These are phyloP conservation scores for Xylophagus ater DNA, from an alignment of 2,888 invertebrate species.

Conservation along the genomic window DNA sequence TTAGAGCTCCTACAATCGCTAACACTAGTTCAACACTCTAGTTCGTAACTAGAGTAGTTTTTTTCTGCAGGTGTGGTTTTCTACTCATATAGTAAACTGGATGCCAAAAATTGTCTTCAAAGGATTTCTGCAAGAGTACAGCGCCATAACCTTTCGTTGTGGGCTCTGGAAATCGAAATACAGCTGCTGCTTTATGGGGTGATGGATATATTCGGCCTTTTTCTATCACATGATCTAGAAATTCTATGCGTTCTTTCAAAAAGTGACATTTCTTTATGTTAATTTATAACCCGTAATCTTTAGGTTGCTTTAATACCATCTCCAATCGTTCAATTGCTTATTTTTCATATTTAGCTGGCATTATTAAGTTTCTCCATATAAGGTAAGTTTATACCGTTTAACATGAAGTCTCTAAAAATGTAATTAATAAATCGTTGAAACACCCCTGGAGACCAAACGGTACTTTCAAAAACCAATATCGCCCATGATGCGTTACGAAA, in stretches of 20 bases:
- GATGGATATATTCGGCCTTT: constrained; percentile 11
- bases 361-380: too few species aligned
- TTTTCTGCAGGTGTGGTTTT: constrained; percentile 25
- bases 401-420: neutral
- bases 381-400: neutral
- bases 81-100: constrained; percentile 26
- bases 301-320: neutral
- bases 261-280: constrained; percentile 12
- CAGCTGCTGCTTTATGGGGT: constrained; percentile 11
- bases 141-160: constrained; percentile 23
- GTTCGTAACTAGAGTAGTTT: constrained; percentile 27
- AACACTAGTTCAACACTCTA: constrained; percentile 29
- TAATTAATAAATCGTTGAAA: constrained; percentile 23
- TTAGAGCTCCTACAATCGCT: constrained; percentile 18
- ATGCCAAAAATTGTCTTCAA: constrained; percentile 21
- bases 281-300: constrained; percentile 3
- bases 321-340: neutral
- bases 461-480: constrained; percentile 23
- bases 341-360: neutral
- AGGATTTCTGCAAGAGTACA: constrained; percentile 21
- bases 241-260: constrained; percentile 7
- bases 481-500: constrained; percentile 26
- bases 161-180: constrained; percentile 14
- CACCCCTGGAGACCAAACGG: constrained; percentile 33
- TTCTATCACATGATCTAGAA: constrained; percentile 8